phyloP scores from a whole-genome alignment of 2,113 vertebrate genomes.

The Galemys pyrenaicus region DNA sequence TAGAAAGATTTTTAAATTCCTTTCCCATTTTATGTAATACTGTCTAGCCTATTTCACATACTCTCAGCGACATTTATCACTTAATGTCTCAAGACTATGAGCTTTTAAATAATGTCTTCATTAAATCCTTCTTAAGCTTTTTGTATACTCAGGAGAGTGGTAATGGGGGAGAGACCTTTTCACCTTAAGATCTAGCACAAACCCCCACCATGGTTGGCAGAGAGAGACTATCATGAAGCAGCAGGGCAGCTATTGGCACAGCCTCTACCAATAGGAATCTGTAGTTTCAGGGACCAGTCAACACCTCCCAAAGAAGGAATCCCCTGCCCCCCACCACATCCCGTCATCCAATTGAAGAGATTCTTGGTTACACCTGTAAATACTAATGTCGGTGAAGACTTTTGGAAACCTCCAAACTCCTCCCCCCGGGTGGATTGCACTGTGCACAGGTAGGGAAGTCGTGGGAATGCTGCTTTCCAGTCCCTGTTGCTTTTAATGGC shows the following conservation, averaged over 20 bases:
- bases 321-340: neutral
- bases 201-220: neutral
- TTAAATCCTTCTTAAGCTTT: conserved; percentile 67
- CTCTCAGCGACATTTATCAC: conserved; percentile 64
- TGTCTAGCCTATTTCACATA: conserved; percentile 54
- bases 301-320: neutral
- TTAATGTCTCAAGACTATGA: conserved; percentile 61
- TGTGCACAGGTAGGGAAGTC: neutral
- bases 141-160: conserved; percentile 67
- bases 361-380: neutral
- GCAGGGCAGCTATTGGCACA: conserved; percentile 41
- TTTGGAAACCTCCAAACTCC: neutral
- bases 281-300: neutral
- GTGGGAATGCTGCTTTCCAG: neutral
- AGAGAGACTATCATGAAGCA: conserved; percentile 48
- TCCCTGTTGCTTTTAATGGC: neutral
- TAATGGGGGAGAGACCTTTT: conserved; percentile 80
- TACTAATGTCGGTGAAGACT: neutral
- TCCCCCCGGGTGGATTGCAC: neutral
- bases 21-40: conserved; percentile 41
- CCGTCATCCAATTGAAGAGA: conserved; percentile 3
- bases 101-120: conserved; percentile 60
- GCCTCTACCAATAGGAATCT: conserved; percentile 29
- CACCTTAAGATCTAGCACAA: conserved; percentile 72
- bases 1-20: conserved; percentile 37